Evolutionary conservation across 1,140 invertebrate species (phyloP), one percentile per base, ranked within the genome.

Genomic region (Coenobita brevimanus): DNA sequence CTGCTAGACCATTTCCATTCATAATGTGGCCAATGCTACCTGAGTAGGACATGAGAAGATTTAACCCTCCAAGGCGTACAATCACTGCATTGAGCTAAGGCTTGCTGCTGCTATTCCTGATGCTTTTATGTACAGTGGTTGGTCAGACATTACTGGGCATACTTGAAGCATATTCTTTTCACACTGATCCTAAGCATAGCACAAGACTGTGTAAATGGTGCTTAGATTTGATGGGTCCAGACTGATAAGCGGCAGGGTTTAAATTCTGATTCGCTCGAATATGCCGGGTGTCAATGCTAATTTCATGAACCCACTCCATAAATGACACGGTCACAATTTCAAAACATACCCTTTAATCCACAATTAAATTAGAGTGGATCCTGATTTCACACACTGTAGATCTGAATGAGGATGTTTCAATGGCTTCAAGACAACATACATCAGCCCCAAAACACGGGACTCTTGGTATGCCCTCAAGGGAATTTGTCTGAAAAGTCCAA

Each of bases 71-170:
- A 73, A 57, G 54, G 10, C 54, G 54, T 17, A 73, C 76, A 15
- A n/a, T 57, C 17, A 79, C 41, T 79, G 24, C 57, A 27, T 79
- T 21, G 57, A 79, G 41, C 57, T 8, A 54, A 24, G 3, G 0
- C 43, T 13, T 30, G 76, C 76, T 54, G 41, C 46, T 1, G 27
- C 41, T 13, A 54, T 54, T 79, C 30, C 76, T 30, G 76, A 41
- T 54, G 46, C n/a, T 50, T 57, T 50, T 79, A 15, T 1, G 21
- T 79, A 79, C 24, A 54, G 30, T 33, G 64, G 80, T 43, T 82
- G 80, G 27, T 82, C 80, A 69, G 38, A 82, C 67, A 30, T 67
- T 38, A 64, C 64, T 38, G 80, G 80, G 24, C 24, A 82, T 27
- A 67, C 67, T 13, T 64, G 6, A 21, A 64, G 30, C 8, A 24